phyloP scores from a whole-genome alignment of 1,140 invertebrate genomes.

The Euura saliciscinereae region DNA sequence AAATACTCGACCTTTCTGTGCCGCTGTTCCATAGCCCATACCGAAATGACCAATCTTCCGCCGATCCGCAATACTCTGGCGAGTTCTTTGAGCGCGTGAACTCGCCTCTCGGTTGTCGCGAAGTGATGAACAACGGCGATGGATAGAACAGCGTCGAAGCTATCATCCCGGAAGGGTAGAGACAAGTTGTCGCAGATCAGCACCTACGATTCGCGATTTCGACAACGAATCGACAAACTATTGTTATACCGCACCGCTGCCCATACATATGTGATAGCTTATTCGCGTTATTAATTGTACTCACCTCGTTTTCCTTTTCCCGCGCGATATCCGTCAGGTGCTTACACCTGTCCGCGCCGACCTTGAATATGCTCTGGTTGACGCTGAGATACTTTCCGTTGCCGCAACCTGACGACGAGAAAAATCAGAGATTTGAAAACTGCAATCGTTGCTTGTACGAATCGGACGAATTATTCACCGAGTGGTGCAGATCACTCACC shows the following conservation, averaged over 20 bases:
- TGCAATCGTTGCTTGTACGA: background rate
- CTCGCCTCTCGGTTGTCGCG: slow-evolving; percentile 87
- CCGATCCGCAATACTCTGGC: slow-evolving; percentile 88
- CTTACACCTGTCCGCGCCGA: slow-evolving; percentile 87
- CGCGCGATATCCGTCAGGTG: slow-evolving; percentile 78
- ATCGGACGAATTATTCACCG: background rate
- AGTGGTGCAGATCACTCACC: slow-evolving; percentile 67
- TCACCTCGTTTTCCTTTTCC: slow-evolving; percentile 82
- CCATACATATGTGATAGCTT: background rate
- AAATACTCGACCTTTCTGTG: slow-evolving; percentile 68
- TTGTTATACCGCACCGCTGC: background rate
- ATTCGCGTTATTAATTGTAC: background rate
- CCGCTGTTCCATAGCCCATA: slow-evolving; percentile 96
- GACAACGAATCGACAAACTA: slow-evolving; percentile 12
- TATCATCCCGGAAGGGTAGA: slow-evolving; percentile 89
- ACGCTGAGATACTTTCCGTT: slow-evolving; percentile 91
- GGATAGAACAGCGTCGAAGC: slow-evolving; percentile 93
- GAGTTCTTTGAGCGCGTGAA: slow-evolving; percentile 86
- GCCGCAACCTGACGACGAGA: slow-evolving; percentile 77
- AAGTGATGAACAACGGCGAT: slow-evolving; percentile 95
- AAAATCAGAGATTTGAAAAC: slow-evolving; percentile 21
- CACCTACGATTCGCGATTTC: slow-evolving; percentile 64
- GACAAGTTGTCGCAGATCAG: slow-evolving; percentile 87
- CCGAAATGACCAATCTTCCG: slow-evolving; percentile 90
- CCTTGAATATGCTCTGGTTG: slow-evolving; percentile 83